These are phyloP conservation scores for Ivindomyrus marchei DNA, from an alignment of 2,113 vertebrate genomes.

Conservation along the genomic window DNA sequence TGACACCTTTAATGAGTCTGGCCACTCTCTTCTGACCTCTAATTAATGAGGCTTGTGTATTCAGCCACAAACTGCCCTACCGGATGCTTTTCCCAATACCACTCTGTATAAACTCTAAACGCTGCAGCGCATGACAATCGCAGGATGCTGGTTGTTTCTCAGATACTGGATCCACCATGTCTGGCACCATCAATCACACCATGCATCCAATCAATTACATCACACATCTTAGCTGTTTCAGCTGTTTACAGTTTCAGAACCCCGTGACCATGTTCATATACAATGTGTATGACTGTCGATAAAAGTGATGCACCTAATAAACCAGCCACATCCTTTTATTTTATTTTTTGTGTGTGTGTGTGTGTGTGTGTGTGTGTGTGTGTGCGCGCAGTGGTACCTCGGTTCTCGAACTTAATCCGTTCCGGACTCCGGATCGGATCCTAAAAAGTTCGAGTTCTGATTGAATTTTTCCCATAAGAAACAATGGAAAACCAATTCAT, in stretches of 20 bases:
- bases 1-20: background rate
- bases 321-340: background rate
- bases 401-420: too few species aligned
- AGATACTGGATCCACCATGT: background rate
- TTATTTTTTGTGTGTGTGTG: too few species aligned
- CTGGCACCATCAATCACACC: background rate
- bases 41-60: background rate
- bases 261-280: background rate
- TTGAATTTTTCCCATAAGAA: too few species aligned
- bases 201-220: background rate
- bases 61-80: background rate
- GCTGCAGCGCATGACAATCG: background rate
- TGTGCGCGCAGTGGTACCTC: too few species aligned
- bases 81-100: background rate
- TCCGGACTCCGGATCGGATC: too few species aligned
- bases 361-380: too few species aligned
- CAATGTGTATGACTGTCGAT: background rate
- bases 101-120: background rate
- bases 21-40: background rate
- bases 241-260: background rate
- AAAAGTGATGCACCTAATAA: background rate
- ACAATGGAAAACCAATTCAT: too few species aligned
- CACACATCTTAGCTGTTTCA: background rate
- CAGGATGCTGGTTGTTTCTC: background rate
- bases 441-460: too few species aligned